Evolutionary conservation across 2,113 vertebrate genomes (phyloP).

Genomic region (Alces alces): DNA sequence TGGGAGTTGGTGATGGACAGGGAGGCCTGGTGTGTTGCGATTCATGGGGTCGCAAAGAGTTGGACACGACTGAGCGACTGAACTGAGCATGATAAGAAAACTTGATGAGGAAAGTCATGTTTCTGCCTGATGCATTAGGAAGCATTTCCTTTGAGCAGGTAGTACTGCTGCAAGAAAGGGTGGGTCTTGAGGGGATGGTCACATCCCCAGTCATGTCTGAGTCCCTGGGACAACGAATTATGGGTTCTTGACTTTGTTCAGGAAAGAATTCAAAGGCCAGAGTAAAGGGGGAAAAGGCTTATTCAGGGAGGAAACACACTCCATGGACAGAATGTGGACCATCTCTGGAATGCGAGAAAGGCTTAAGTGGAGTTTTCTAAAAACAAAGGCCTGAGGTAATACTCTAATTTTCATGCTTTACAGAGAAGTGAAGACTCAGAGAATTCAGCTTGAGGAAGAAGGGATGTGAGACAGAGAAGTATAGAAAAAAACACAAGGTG

Average conservation of each 20-base stretch:
- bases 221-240: background rate
- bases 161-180: background rate
- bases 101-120: background rate
- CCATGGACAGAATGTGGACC: background rate
- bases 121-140: background rate
- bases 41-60: too few species aligned
- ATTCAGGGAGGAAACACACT: background rate
- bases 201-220: background rate
- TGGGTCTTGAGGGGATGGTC: background rate
- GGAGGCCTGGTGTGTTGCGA: too few species aligned
- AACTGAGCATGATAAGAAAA: background rate
- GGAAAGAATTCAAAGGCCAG: background rate
- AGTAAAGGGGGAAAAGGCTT: background rate
- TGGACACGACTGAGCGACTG: too few species aligned
- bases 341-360: background rate
- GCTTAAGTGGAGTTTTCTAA: background rate
- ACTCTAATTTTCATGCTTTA: background rate
- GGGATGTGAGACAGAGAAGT: background rate
- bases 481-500: background rate
- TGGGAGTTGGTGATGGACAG: too few species aligned
- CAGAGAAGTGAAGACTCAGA: background rate
- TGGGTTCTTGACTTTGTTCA: background rate
- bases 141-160: background rate
- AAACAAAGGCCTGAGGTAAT: background rate
- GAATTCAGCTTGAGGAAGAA: background rate